Evolutionary conservation across 2,888 invertebrate species (phyloP).

Genomic region (Pyrrhosoma nymphula): DNA sequence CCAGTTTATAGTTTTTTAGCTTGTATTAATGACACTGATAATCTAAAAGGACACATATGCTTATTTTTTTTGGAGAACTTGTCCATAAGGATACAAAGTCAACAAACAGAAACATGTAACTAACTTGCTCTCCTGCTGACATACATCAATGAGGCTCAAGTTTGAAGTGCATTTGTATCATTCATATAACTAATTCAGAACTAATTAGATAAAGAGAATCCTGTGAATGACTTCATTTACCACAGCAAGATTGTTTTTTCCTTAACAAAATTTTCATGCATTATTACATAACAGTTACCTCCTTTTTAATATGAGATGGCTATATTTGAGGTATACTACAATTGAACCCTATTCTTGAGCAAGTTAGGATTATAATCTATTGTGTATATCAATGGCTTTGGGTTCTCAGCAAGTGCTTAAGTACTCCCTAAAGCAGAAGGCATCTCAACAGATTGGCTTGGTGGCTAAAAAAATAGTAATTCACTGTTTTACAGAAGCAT

Average conservation of each 20-base stretch:
- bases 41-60: neutral
- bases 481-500: neutral
- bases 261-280: neutral
- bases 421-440: neutral
- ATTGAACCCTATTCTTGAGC: neutral
- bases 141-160: neutral
- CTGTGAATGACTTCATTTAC: neutral
- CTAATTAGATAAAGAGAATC: neutral
- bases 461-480: neutral
- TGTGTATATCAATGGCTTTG: neutral
- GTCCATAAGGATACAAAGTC: neutral
- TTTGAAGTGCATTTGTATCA: neutral
- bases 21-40: neutral
- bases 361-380: neutral
- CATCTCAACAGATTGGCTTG: neutral
- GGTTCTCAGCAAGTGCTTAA: neutral
- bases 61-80: neutral
- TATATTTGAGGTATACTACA: constrained; percentile 2
- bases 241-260: neutral
- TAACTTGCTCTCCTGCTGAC: neutral
- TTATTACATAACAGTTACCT: neutral
- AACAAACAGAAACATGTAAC: neutral
- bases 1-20: neutral
- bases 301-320: neutral
- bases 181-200: neutral